Conservation (phyloP, 92 coral and sea anemone species). For the Pocillopora grandis region DNA sequence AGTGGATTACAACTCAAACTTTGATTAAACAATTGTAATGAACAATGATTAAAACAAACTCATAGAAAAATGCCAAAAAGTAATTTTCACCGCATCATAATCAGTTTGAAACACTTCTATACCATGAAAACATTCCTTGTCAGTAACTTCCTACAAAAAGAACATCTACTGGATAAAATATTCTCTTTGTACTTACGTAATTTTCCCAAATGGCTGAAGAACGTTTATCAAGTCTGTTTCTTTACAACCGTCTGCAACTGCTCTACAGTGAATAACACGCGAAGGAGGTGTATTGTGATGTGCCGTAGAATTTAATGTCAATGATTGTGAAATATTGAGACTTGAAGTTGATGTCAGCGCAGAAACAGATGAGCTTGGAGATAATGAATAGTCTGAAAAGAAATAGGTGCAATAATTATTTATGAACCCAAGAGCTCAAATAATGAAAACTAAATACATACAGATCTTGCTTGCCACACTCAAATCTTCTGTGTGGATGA, state of each 20-base stretch:
- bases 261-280: slow-evolving; percentile 97
- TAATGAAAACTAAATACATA: slow-evolving; percentile 1
- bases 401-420: not conserved
- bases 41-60: too few relatives aligned
- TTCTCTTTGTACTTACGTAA: slow-evolving; percentile 75
- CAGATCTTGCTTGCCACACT: not conserved
- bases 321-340: slow-evolving; percentile 65
- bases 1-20: too few relatives aligned
- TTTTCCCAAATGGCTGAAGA: slow-evolving; percentile 98
- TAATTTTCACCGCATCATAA: too few relatives aligned
- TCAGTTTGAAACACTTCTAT: too few relatives aligned
- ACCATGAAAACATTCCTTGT: too few relatives aligned
- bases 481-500: not conserved
- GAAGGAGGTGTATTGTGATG: slow-evolving; percentile 99
- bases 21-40: too few relatives aligned
- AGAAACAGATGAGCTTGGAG: slow-evolving; percentile 59
- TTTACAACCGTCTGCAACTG: slow-evolving; percentile 99
- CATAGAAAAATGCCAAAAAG: too few relatives aligned
- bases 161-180: too few relatives aligned
- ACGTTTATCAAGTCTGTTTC: slow-evolving; percentile 97
- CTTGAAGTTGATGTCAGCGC: slow-evolving; percentile 66
- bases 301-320: slow-evolving; percentile 70
- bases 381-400: slow-evolving; percentile 55
- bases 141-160: too few relatives aligned
- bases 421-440: slow-evolving; percentile 20